A percentile compares a stretch with the other conserved stretches of the same genome.
Conservation (phyloP, 1,140 invertebrate species). For the Phymastichus coffea region DNA sequence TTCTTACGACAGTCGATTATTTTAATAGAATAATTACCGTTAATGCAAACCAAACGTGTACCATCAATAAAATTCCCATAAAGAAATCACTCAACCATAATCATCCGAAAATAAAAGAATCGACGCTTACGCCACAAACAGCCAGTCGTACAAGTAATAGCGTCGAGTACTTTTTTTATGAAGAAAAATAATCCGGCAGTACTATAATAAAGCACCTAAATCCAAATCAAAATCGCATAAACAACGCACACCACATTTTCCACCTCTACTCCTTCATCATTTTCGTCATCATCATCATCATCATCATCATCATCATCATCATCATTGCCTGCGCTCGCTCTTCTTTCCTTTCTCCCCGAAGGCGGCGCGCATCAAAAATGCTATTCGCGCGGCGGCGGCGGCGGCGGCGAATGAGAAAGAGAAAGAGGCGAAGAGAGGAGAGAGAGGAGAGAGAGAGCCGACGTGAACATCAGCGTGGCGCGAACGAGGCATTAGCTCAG, state of each 20-base stretch:
- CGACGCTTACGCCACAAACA: too few relatives aligned
- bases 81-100: too few relatives aligned
- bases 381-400: not conserved
- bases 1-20: too few relatives aligned
- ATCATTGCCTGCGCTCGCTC: not conserved
- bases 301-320: not conserved
- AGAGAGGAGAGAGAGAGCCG: not conserved
- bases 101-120: too few relatives aligned
- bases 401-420: not conserved
- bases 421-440: too few relatives aligned
- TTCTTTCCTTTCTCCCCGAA: not conserved
- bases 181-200: too few relatives aligned
- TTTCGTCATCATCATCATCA: not conserved
- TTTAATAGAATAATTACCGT: too few relatives aligned
- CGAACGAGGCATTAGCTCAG: not conserved
- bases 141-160: too few relatives aligned
- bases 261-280: too few relatives aligned
- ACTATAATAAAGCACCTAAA: constrained; percentile 11
- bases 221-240: constrained; percentile 17
- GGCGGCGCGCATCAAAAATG: not conserved
- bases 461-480: not conserved
- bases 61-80: too few relatives aligned
- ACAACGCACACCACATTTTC: not conserved
- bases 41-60: too few relatives aligned
- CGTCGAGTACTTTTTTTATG: too few relatives aligned